Evolutionary conservation across 2,113 vertebrate species (phyloP).

Genomic region (Oophaga pumilio): DNA sequence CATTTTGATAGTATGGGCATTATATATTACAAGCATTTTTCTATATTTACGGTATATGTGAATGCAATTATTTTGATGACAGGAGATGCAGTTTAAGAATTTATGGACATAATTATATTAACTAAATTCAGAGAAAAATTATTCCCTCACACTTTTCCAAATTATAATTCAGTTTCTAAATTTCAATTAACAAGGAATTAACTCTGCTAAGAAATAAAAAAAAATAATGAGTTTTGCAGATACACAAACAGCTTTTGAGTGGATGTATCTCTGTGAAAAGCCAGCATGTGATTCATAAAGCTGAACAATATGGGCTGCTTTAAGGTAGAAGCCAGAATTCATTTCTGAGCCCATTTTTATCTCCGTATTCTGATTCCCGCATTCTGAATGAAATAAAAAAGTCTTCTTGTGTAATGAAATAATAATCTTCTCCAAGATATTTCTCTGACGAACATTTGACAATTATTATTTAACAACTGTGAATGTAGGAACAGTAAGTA

Average conservation of each 20-base stretch:
- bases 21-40: too few relatives aligned
- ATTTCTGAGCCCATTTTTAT: neutral
- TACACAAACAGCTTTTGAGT: constrained; percentile 16
- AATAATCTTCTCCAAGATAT: neutral
- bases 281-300: constrained; percentile 23
- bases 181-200: neutral
- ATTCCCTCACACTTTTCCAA: too few relatives aligned
- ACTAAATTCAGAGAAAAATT: too few relatives aligned
- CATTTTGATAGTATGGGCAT: too few relatives aligned
- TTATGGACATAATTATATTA: too few relatives aligned
- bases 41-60: too few relatives aligned
- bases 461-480: neutral
- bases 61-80: too few relatives aligned
- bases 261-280: neutral
- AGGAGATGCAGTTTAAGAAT: too few relatives aligned
- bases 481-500: neutral
- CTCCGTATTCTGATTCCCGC: neutral
- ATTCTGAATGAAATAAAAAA: neutral
- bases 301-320: constrained; percentile 1
- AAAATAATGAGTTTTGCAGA: neutral
- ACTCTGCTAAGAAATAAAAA: neutral
- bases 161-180: neutral
- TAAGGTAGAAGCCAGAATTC: neutral
- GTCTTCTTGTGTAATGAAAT: neutral
- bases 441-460: neutral